Conservation (phyloP, 2,113 vertebrate species). For the Poecile atricapillus region DNA sequence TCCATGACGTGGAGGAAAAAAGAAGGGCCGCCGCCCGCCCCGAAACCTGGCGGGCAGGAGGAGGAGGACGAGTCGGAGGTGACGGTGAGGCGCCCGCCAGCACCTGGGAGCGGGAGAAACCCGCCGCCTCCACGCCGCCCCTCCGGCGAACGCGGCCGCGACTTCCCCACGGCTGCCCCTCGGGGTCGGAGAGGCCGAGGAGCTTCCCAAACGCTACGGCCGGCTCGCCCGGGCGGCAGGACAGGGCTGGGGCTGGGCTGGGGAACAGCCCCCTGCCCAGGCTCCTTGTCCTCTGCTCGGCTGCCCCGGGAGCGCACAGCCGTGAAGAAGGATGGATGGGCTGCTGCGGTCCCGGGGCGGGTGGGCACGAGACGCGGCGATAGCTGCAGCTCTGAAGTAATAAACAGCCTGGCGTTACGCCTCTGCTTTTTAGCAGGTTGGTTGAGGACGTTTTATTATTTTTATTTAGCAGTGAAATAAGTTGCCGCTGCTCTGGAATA, state of each 20-base stretch:
- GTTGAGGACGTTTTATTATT: background rate
- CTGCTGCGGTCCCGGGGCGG: background rate
- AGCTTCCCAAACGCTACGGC: background rate
- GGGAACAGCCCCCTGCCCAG: fast-evolving
- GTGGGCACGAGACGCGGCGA: too few species aligned
- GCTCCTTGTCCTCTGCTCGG: background rate
- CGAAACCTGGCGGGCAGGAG: background rate
- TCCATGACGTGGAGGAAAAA: background rate
- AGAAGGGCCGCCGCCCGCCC: background rate
- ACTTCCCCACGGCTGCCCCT: background rate
- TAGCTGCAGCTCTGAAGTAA: background rate
- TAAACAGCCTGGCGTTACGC: background rate
- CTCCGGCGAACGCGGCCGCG: background rate
- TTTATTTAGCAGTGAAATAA: background rate
- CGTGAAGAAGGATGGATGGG: background rate
- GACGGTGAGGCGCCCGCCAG: background rate
- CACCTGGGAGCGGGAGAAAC: background rate
- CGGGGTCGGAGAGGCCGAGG: background rate
- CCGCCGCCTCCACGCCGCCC: background rate
- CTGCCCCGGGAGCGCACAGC: background rate
- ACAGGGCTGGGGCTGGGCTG: too few species aligned
- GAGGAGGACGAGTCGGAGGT: background rate
- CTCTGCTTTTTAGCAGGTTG: background rate
- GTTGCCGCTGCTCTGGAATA: background rate
- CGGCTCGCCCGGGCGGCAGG: background rate